These are phyloP conservation scores for Xylocampa areola DNA, from an alignment of 2,888 invertebrate genomes.

Conservation along the genomic window DNA sequence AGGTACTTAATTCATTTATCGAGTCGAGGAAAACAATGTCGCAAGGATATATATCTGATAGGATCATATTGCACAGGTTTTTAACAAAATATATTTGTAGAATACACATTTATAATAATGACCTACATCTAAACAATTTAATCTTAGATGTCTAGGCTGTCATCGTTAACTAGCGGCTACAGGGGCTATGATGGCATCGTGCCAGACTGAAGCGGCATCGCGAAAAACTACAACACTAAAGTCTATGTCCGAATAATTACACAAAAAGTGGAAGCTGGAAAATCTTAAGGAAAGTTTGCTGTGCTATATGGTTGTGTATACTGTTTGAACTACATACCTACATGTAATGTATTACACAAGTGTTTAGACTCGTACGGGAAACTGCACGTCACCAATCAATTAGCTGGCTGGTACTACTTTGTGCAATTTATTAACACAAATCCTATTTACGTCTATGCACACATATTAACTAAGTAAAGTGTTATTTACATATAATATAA, in stretches of 20 bases:
- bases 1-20: too few species aligned
- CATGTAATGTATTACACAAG: constrained; percentile 22
- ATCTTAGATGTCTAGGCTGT: constrained; percentile 11
- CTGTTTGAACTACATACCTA: too few species aligned
- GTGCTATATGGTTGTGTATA: constrained; percentile 1
- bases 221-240: constrained; percentile 13
- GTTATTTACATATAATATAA: too few species aligned
- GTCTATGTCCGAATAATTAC: constrained; percentile 9
- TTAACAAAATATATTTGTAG: not conserved
- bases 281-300: not conserved
- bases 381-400: constrained; percentile 32
- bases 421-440: constrained; percentile 36
- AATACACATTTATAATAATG: not conserved
- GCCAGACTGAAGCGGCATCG: constrained; percentile 29
- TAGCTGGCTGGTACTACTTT: constrained; percentile 24
- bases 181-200: constrained; percentile 27
- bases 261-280: not conserved
- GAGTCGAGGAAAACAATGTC: constrained; percentile 1
- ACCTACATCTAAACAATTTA: constrained; percentile 6
- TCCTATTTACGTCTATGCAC: constrained; percentile 7
- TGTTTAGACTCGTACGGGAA: constrained; percentile 12
- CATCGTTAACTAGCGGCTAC: constrained; percentile 19
- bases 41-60: not conserved
- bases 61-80: not conserved
- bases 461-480: too few species aligned